Evolutionary conservation across 37 sponge, comb jelly and placozoan genomes (phyloP).

Genomic region (Spongilla lacustris): DNA sequence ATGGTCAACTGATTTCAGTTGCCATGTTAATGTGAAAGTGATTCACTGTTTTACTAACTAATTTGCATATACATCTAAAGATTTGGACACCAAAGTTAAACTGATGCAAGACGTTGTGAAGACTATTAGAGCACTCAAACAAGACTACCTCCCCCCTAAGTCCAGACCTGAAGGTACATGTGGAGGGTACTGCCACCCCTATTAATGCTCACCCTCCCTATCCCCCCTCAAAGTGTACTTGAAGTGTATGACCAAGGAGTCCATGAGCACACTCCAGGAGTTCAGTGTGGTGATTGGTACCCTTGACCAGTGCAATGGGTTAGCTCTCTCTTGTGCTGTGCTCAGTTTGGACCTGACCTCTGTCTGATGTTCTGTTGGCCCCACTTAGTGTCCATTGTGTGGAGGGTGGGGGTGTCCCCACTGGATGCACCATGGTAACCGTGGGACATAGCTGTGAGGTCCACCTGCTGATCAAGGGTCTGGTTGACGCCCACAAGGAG

Average conservation of each 20-base stretch:
- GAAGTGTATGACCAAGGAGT: constrained; percentile 34
- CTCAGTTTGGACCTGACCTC: background rate
- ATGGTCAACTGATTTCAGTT: too few species aligned
- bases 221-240: constrained; percentile 32
- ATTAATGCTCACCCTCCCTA: background rate
- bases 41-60: background rate
- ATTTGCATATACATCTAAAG: constrained; percentile 43
- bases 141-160: constrained; percentile 83
- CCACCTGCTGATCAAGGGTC: constrained; percentile 84
- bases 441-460: constrained; percentile 86
- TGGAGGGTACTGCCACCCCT: background rate
- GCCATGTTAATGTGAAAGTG: too few species aligned
- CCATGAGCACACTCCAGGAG: constrained; percentile 14
- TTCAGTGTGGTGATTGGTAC: constrained; percentile 37
- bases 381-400: constrained; percentile 34
- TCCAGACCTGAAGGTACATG: constrained; percentile 77
- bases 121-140: constrained; percentile 61
- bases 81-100: constrained; percentile 62
- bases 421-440: constrained; percentile 90
- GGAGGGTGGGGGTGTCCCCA: constrained; percentile 41
- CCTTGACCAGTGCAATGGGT: constrained; percentile 60
- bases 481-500: constrained; percentile 83
- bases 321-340: constrained; percentile 12
- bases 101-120: constrained; percentile 85
- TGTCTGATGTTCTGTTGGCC: background rate